phyloP scores from a whole-genome alignment of 2,797 vertebrate species.

The Lepilemur ruficaudatus region DNA sequence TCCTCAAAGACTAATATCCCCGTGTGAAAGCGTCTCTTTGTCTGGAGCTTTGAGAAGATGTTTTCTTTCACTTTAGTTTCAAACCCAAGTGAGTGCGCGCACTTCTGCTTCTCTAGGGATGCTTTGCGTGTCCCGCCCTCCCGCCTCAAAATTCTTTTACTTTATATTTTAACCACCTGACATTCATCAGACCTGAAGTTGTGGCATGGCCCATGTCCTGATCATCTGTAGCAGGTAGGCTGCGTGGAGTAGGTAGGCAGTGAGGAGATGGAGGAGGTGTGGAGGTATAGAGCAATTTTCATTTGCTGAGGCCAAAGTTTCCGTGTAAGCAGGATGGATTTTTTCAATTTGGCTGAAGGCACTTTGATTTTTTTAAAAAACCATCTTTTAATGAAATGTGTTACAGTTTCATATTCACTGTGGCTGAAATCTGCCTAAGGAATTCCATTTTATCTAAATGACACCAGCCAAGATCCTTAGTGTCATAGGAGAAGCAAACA shows the following conservation, averaged over 20 bases:
- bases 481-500: background rate
- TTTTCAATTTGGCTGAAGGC: slow-evolving; percentile 73
- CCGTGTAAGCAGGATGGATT: slow-evolving; percentile 49
- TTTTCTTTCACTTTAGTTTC: slow-evolving; percentile 42
- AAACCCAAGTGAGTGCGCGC: background rate
- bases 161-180: background rate
- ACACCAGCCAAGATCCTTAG: background rate
- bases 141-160: background rate
- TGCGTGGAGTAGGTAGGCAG: background rate
- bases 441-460: background rate
- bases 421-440: background rate
- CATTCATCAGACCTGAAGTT: background rate
- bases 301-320: slow-evolving; percentile 80
- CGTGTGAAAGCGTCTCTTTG: background rate
- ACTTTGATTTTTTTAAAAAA: slow-evolving; percentile 30
- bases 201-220: background rate
- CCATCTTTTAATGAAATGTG: slow-evolving; percentile 6
- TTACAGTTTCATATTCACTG: background rate
- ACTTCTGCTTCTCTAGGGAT: slow-evolving; percentile 18
- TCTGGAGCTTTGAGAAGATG: slow-evolving; percentile 8
- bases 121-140: background rate
- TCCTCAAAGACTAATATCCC: slow-evolving; percentile 48
- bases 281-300: slow-evolving; percentile 58
- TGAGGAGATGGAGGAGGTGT: background rate
- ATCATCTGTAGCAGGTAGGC: background rate